Evolutionary conservation across 1,140 invertebrate genomes (phyloP), one percentile per base, ranked within the genome.

Genomic region (Ceratosolen solmsi): DNA sequence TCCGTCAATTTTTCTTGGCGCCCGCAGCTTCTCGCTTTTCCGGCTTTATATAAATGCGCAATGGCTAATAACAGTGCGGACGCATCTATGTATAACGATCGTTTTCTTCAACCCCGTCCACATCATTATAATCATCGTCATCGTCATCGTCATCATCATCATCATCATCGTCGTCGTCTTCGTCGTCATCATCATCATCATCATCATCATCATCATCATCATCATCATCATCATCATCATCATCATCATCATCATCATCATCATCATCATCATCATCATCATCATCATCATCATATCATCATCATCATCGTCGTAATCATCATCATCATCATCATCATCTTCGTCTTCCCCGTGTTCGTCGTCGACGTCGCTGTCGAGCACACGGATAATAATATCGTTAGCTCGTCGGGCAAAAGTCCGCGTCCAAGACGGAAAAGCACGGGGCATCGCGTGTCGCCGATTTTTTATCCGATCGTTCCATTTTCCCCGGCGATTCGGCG

Each of bases 341-440:
- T 68, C 33, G 38, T 38, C 33, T 8, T 38, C 36, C 2, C 0
- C 63, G 15, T 38, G n/a, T n/a, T n/a, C n/a, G n/a, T n/a, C n/a
- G n/a, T n/a, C 33, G 1, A 38, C 63, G 15, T 22, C 33, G 9
- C 7, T 1, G 36, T 22, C 17, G 17, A 9, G 2, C 20, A 20
- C 33, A 4, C 20, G 63, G 33, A 68, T 68, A 68, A 68, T 68
- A 68, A 68, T 68, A 68, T 68, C 63, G 63, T 38, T 68, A 68
- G 11, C 4, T 68, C 63, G 63, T 0, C 27, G 30, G 1, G 33
- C 25, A 20, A 36, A 36, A 65, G 15, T 65, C 27, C 63, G 2
- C 17, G 15, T 4, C 27, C 13, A 22, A 38, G 27, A n/a, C 20
- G 33, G 33, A 68, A 68, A 68, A 68, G 3, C 33, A 17, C 25